Conservation (phyloP, 2,888 invertebrate genomes). For the Acrocera orbiculus region DNA sequence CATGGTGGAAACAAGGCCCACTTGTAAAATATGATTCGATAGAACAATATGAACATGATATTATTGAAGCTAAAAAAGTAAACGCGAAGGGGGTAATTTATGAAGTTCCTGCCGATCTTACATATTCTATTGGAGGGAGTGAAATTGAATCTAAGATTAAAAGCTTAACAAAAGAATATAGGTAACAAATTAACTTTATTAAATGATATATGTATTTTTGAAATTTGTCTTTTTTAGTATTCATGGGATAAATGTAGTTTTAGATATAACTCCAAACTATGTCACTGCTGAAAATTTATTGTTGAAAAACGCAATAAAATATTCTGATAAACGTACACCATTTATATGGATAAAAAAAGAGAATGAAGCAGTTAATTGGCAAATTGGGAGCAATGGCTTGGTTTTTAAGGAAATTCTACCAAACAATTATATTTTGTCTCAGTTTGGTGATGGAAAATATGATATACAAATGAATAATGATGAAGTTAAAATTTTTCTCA, state of each 20-base stretch:
- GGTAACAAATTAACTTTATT: constrained; percentile 8
- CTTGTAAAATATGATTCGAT: constrained; percentile 44
- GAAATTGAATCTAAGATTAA: constrained; percentile 23
- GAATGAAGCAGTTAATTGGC: constrained; percentile 53
- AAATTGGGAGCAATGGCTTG: constrained; percentile 26
- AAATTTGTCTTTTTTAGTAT: too few relatives aligned
- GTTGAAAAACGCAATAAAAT: constrained; percentile 45
- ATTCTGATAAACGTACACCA: constrained; percentile 46
- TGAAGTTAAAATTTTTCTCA: constrained; percentile 44
- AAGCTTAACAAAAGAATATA: constrained; percentile 20
- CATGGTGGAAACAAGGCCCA: constrained; percentile 75
- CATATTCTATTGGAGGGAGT: constrained; percentile 37
- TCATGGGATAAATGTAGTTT: constrained; percentile 39
- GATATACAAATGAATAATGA: constrained; percentile 68
- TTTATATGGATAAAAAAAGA: constrained; percentile 54
- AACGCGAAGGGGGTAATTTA: constrained; percentile 50
- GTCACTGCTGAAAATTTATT: constrained; percentile 49
- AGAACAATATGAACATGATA: constrained; percentile 19
- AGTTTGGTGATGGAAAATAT: constrained; percentile 47
- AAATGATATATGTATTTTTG: not conserved
- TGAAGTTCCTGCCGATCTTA: constrained; percentile 40
- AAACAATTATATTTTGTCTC: constrained; percentile 53
- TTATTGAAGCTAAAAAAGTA: constrained; percentile 28
- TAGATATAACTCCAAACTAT: constrained; percentile 60
- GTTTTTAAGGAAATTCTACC: constrained; percentile 23